Conservation (phyloP, 2,888 invertebrate species). For the Xylophagus ater region DNA sequence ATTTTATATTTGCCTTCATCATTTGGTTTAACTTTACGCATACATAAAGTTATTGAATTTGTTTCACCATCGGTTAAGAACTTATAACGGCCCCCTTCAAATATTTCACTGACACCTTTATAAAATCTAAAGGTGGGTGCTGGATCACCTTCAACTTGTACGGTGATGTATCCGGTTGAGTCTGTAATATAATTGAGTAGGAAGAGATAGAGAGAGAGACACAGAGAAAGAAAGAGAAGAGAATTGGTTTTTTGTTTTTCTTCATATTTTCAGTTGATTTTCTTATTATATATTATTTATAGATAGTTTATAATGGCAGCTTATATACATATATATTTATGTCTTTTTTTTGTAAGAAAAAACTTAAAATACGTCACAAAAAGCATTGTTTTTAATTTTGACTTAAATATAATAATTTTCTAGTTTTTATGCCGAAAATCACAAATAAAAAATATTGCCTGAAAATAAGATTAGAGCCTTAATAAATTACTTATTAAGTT, state of each 20-base stretch:
- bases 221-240: not conserved
- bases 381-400: no score
- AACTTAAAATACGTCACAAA: no score
- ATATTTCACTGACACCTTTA: slow-evolving; percentile 85
- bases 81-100: slow-evolving; percentile 92
- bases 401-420: no score
- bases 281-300: no score
- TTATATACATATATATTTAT: not conserved
- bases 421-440: no score
- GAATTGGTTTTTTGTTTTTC: not conserved
- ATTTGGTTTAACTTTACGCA: slow-evolving; percentile 90
- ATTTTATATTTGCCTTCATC: slow-evolving; percentile 96
- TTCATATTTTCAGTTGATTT: not conserved
- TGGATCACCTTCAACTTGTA: slow-evolving; percentile 89
- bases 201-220: not conserved
- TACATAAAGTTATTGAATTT: slow-evolving; percentile 84
- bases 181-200: slow-evolving; percentile 44
- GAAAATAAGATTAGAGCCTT: no score
- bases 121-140: slow-evolving; percentile 92
- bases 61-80: slow-evolving; percentile 89
- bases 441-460: no score
- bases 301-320: no score
- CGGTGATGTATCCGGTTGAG: slow-evolving; percentile 84
- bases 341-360: not conserved
- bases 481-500: no score